These are phyloP conservation scores for Phrynocephalus versicolor DNA, from an alignment of 2,113 vertebrate species.

Conservation along the genomic window DNA sequence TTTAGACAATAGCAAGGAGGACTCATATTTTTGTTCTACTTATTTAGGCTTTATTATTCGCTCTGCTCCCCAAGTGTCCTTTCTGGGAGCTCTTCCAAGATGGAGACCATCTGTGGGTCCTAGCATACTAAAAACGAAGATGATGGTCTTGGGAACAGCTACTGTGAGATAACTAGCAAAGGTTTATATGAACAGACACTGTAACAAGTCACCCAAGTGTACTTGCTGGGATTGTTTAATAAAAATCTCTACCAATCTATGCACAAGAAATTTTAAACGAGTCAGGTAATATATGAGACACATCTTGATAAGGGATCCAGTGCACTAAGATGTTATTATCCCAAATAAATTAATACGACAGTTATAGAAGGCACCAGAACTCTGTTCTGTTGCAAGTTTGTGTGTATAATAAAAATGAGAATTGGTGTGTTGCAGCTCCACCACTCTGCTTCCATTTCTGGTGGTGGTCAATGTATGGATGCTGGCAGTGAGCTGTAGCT, in stretches of 20 bases:
- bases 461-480: too few species aligned
- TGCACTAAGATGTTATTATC: too few species aligned
- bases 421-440: too few species aligned
- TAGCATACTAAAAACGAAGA: not conserved
- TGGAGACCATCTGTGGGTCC: constrained; percentile 10
- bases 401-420: too few species aligned
- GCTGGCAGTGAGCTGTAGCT: too few species aligned
- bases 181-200: not conserved
- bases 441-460: too few species aligned
- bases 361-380: too few species aligned
- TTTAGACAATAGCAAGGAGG: constrained; percentile 15
- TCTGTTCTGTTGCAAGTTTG: too few species aligned
- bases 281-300: too few species aligned
- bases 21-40: constrained; percentile 22
- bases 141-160: constrained; percentile 1
- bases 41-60: constrained; percentile 23
- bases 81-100: constrained; percentile 20
- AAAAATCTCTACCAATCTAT: not conserved
- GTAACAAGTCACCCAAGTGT: not conserved
- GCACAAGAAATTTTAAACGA: not conserved
- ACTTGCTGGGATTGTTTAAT: not conserved
- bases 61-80: not conserved
- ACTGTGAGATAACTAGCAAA: not conserved
- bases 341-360: too few species aligned
- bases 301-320: too few species aligned